Conservation (phyloP, 2,888 invertebrate genomes). For the Ellobium chinense region DNA sequence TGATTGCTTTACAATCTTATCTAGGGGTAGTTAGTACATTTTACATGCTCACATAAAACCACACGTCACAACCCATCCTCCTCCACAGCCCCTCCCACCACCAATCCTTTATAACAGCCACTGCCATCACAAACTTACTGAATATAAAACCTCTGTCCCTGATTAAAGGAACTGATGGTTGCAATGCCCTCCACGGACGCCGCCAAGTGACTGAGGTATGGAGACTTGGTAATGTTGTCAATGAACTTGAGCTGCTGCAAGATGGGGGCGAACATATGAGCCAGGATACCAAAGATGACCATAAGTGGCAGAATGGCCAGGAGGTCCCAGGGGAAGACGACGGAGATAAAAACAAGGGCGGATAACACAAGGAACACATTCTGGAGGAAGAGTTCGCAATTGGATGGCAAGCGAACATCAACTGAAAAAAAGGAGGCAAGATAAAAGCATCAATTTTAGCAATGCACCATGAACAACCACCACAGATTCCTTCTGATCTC, state of each 20-base stretch:
- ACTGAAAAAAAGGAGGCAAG: conserved; percentile 58
- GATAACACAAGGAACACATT: conserved; percentile 85
- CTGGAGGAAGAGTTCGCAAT: conserved; percentile 82
- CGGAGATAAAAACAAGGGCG: conserved; percentile 89
- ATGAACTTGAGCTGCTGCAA: conserved; percentile 77
- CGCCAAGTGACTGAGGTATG: conserved; percentile 82
- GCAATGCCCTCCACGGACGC: conserved; percentile 82
- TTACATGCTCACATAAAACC: no score
- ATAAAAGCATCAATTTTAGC: no score
- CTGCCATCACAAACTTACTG: conserved; percentile 62
- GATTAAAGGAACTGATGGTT: conserved; percentile 83
- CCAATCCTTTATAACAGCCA: no score
- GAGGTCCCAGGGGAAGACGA: conserved; percentile 86
- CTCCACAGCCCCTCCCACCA: no score
- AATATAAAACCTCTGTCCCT: conserved; percentile 79
- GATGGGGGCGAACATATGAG: conserved; percentile 74
- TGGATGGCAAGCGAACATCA: conserved; percentile 80
- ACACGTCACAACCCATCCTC: no score
- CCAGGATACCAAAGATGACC: conserved; percentile 75
- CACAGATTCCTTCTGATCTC: no score
- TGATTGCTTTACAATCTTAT: no score
- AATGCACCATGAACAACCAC: no score
- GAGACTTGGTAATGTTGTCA: conserved; percentile 82
- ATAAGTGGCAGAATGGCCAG: conserved; percentile 77
- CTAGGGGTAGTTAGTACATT: no score